Evolutionary conservation across 1,140 invertebrate species (phyloP).

Genomic region (Hyposmocoma kahamanoa): DNA sequence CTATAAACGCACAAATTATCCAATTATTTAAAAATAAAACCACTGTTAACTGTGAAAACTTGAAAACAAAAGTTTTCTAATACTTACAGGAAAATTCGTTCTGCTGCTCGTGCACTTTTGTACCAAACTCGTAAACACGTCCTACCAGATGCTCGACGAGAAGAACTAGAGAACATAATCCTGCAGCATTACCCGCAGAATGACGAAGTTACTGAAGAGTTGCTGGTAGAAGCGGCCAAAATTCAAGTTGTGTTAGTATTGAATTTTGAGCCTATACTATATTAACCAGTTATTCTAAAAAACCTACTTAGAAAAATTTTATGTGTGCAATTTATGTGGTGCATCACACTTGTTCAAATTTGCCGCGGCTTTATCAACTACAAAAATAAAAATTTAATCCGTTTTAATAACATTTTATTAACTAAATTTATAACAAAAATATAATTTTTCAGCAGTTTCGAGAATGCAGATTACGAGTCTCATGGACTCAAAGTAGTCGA

Average conservation of each 20-base stretch:
- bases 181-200: conserved; percentile 64
- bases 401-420: conserved; percentile 4
- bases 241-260: conserved; percentile 53
- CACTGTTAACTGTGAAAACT: background rate
- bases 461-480: conserved; percentile 75
- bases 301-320: too few species aligned
- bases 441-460: conserved; percentile 32
- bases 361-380: too few species aligned
- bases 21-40: too few species aligned
- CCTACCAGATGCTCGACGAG: conserved; percentile 74
- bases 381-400: too few species aligned
- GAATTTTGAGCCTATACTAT: too few species aligned
- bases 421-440: conserved; percentile 11
- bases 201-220: conserved; percentile 55
- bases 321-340: too few species aligned
- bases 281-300: too few species aligned
- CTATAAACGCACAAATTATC: too few species aligned
- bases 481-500: conserved; percentile 82
- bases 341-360: too few species aligned
- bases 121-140: conserved; percentile 50
- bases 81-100: conserved; percentile 74
- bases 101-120: conserved; percentile 79
- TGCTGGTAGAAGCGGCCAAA: conserved; percentile 64
- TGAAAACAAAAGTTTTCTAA: background rate
- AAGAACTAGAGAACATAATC: conserved; percentile 69